Base-by-base conservation (phyloP, 2,113 vertebrate species). In the Peromyscus polionotus region DNA sequence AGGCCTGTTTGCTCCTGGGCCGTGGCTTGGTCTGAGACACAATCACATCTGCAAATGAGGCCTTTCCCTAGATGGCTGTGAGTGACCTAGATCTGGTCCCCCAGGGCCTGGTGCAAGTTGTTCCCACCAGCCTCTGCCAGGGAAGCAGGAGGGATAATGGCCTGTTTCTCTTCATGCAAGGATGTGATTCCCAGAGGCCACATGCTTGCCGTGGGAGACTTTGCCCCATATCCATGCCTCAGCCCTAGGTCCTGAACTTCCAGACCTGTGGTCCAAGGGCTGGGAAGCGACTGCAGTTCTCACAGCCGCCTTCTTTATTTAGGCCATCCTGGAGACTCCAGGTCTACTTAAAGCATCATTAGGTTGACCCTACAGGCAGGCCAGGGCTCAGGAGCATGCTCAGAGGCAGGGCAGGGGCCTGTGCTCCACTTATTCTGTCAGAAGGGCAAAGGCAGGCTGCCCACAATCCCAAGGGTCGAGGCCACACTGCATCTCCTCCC, bases 141-240 rank as follows among this genome's bases (percentile, higher is more conserved):
- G 76, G 84, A 81, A 90, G 39, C 28, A 42, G 87, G 59, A 51
- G 54, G 28, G 4, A 42, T 95, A 93, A 88, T 96, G 90, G 76
- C 33, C 0, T 0, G 95, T 26, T 70, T 90, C 54, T 54, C 93
- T 85, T 93, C 87, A 93, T 90, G 95, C 61, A 67, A 33, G 51
- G 75, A 67, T 80, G 45, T 13, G 75, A 94, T 93, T 97, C 95
- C 96, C 97, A 88, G 86, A 79, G 83, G 96, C 68, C 86, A 31
- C 42, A 67, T 11, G 3, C 73, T 80, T 6, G 19, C 73, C 12
- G 5, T 98, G 97, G 93, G 97, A 97, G 98, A 92, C 72, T 89
- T 93, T 51, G 77, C 51, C 42, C 17, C 5, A 3, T 1, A 8
- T 7, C 28, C 59, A 70, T 19, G 89, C 86, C 89, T 96, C 20